Evolutionary conservation across 2,888 invertebrate species (phyloP).

Genomic region (Lepidocyrtoides sp.): DNA sequence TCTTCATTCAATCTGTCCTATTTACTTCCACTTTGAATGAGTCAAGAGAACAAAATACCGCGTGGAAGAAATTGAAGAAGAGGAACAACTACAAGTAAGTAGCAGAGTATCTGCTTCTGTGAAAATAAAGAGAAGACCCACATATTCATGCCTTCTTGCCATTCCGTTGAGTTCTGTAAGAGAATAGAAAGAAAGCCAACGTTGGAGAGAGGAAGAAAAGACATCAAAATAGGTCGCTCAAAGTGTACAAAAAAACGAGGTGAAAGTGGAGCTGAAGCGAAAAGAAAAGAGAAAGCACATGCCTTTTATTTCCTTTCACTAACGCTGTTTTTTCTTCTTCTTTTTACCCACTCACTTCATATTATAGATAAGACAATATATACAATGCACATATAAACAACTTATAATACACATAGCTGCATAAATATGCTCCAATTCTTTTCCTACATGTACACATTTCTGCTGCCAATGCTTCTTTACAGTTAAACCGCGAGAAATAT

Average conservation of each 20-base stretch:
- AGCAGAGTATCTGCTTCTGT: not conserved
- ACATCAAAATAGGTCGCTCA: constrained; percentile 75
- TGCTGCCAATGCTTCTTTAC: constrained; percentile 51
- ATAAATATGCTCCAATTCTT: too few species aligned
- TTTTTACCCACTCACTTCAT: not conserved
- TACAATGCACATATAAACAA: too few species aligned
- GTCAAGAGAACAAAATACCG: not conserved
- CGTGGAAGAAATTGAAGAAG: not conserved
- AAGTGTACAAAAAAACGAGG: constrained; percentile 37
- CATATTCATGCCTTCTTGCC: constrained; percentile 30
- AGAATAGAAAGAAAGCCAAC: constrained; percentile 59
- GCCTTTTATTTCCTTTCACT: constrained; percentile 62
- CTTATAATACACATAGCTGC: too few species aligned
- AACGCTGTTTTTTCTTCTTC: constrained; percentile 21
- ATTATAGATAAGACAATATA: too few species aligned
- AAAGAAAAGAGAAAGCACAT: constrained; percentile 30
- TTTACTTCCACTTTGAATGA: constrained; percentile 19
- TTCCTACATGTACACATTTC: not conserved
- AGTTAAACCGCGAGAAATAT: constrained; percentile 26
- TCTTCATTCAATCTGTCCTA: constrained; percentile 37
- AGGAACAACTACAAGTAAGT: not conserved
- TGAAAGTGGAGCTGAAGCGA: constrained; percentile 38
- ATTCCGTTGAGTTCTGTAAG: not conserved
- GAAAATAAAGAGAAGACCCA: not conserved
- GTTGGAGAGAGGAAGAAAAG: constrained; percentile 54